Percentiles rank a stretch among this genome's conserved stretches.
phyloP scores from a whole-genome alignment of 1,140 invertebrate genomes.

The Lepidurus packardi region DNA sequence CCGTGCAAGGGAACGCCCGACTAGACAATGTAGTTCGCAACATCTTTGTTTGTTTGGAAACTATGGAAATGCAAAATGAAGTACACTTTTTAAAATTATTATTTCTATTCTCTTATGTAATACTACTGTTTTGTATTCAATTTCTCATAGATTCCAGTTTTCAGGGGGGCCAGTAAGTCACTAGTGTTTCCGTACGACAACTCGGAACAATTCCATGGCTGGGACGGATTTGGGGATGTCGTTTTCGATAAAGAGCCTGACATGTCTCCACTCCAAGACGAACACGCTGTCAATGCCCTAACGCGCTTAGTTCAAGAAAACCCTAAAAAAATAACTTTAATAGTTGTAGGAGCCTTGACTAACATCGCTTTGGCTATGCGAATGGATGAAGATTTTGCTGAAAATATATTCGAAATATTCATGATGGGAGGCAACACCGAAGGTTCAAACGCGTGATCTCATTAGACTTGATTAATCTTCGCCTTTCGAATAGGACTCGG shows the following conservation, averaged over 20 bases:
- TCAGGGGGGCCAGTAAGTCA: slow-evolving; percentile 51
- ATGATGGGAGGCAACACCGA: slow-evolving; percentile 57
- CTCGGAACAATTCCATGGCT: slow-evolving; percentile 40
- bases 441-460: slow-evolving; percentile 36
- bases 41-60: slow-evolving; percentile 35
- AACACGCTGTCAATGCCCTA: slow-evolving; percentile 41
- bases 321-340: slow-evolving; percentile 48
- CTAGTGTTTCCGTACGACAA: slow-evolving; percentile 46
- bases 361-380: slow-evolving; percentile 56
- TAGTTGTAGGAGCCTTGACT: slow-evolving; percentile 56
- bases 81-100: slow-evolving; percentile 7
- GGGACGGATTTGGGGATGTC: slow-evolving; percentile 43
- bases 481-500: slow-evolving; percentile 46
- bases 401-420: slow-evolving; percentile 48
- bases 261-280: slow-evolving; percentile 34
- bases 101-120: background rate
- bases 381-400: slow-evolving; percentile 51
- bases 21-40: slow-evolving; percentile 42
- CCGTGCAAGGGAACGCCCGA: slow-evolving; percentile 57
- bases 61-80: slow-evolving; percentile 36
- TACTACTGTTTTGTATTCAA: background rate
- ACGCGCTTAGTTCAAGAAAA: slow-evolving; percentile 44
- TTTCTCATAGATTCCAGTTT: slow-evolving; percentile 57
- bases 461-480: background rate
- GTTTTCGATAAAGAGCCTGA: slow-evolving; percentile 33